Base-by-base conservation (phyloP, 2,113 vertebrate species). In the Peromyscus leucopus region DNA sequence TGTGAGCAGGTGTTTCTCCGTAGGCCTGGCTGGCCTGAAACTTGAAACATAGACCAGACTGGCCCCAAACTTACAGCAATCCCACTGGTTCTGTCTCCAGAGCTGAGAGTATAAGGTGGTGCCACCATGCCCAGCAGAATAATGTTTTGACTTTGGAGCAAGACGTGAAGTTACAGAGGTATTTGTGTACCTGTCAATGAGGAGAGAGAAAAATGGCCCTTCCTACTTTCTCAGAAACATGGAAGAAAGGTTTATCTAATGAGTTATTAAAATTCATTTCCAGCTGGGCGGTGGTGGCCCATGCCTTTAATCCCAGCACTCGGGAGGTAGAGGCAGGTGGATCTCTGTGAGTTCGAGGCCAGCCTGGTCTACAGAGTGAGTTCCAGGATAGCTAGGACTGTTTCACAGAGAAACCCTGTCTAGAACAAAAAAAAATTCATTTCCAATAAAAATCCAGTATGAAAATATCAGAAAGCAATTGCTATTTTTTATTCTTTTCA, bases 391-490 rank as follows among this genome's bases (percentile, higher is more conserved):
- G 42, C 42, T 4, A 42, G 42, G 42, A 42, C 42, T 42, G 42
- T 42, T 42, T 42, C 42, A 48, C 46, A 48, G 46, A 48, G 46
- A 48, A 48, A 48, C 51, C 51, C 51, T 11, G 51, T 51, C 51
- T 51, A 1, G 1, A 51, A 51, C 51, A 51, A 51, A 51, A 42
- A 42, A 72, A 36, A 65, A n/a, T 28, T 42, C 21, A 46, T 63
- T 90, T 92, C 4, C 80, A 94, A 39, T 19, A 36, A 94, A 94
- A 48, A 90, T 51, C 85, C 26, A 92, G 36, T 86, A 59, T 51
- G 46, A 67, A 78, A 84, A 67, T 89, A 42, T 42, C 57, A 79
- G 46, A 82, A 95, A 84, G 71, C 24, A 92, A 90, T 59, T 59
- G 31, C 9, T 46, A 39, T 55, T 48, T 67, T 67, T 22, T 46